phyloP scores from a whole-genome alignment of 2,797 vertebrate genomes.

The Sebastiscus tertius region DNA sequence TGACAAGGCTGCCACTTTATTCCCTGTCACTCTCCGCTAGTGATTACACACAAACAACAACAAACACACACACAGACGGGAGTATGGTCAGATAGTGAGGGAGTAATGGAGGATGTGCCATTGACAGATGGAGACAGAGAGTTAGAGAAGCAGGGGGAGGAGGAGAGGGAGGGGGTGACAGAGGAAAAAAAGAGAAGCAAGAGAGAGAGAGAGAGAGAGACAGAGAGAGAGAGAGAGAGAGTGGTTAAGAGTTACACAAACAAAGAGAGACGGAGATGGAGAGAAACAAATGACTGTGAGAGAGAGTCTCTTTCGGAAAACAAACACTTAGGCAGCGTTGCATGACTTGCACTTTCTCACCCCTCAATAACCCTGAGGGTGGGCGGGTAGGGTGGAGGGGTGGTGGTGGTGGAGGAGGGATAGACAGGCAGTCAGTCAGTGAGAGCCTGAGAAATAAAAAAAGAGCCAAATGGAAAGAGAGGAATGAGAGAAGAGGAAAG shows the following conservation, averaged over 20 bases:
- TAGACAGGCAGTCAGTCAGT: neutral
- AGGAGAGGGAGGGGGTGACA: neutral
- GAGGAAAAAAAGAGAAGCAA: constrained; percentile 15
- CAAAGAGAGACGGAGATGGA: constrained; percentile 44
- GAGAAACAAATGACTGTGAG: constrained; percentile 52
- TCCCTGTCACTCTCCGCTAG: constrained; percentile 40
- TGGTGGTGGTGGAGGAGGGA: neutral
- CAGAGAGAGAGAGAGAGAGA: constrained; percentile 11
- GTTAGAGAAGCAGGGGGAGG: constrained; percentile 35
- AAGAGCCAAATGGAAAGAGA: constrained; percentile 5
- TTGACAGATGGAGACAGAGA: constrained; percentile 57
- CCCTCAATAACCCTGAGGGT: constrained; percentile 54
- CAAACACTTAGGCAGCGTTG: constrained; percentile 67
- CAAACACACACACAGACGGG: constrained; percentile 30
- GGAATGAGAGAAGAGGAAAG: neutral
- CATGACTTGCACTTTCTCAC: constrained; percentile 82
- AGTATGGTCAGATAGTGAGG: constrained; percentile 40
- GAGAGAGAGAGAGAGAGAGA: constrained; percentile 2
- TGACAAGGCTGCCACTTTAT: constrained; percentile 61
- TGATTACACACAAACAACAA: constrained; percentile 53
- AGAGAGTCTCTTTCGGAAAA: constrained; percentile 51
- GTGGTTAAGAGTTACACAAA: constrained; percentile 47
- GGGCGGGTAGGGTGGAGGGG: neutral
- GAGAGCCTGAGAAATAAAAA: constrained; percentile 7
- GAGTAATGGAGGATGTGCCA: constrained; percentile 56